These are phyloP conservation scores for Rhagologus leucostigma DNA, from an alignment of 2,113 vertebrate species.

Conservation along the genomic window DNA sequence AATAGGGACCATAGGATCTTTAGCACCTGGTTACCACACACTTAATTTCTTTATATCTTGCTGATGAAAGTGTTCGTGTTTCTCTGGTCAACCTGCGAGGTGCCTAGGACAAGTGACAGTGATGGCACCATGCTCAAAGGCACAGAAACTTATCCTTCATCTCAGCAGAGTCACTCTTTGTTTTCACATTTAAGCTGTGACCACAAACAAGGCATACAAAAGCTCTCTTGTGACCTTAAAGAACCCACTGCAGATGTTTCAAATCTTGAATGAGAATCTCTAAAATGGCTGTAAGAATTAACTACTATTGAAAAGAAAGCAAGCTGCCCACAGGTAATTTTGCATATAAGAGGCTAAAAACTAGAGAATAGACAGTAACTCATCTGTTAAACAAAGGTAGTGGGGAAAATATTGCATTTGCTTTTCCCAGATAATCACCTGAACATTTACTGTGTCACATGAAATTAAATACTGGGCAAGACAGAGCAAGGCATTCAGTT, in stretches of 20 bases:
- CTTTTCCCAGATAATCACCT: not conserved
- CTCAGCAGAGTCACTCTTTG: not conserved
- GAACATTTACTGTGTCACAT: not conserved
- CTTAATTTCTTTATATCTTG: not conserved
- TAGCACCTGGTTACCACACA: not conserved
- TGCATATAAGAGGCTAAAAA: not conserved
- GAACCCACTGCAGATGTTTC: not conserved
- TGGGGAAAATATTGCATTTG: not conserved
- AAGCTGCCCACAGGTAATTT: not conserved
- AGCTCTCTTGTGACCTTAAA: not conserved
- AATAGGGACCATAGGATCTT: not conserved
- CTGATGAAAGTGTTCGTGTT: not conserved
- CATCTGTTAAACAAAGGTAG: not conserved
- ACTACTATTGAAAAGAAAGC: not conserved
- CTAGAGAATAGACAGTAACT: not conserved
- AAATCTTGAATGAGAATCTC: not conserved
- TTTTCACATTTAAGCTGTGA: not conserved
- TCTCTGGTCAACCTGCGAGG: not conserved
- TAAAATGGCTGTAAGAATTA: not conserved
- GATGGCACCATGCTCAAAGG: not conserved
- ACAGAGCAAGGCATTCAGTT: fast-evolving
- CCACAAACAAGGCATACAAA: not conserved
- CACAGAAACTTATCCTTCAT: not conserved
- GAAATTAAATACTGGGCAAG: not conserved
- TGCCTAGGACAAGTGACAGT: not conserved